phyloP scores from a whole-genome alignment of 2,797 vertebrate species.

The Neomorphus geoffroyi region DNA sequence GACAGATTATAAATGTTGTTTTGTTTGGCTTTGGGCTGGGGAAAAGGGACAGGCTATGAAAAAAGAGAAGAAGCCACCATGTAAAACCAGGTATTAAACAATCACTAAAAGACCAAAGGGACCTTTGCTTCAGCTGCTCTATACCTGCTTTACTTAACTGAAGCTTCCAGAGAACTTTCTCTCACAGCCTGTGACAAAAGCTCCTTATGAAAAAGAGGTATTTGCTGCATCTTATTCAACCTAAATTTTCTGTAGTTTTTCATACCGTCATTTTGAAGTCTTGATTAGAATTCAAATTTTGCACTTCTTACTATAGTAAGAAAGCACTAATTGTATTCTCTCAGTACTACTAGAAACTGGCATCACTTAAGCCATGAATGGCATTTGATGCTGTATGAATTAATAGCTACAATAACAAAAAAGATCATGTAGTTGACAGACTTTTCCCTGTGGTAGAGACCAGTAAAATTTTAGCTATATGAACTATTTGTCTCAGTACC shows the following conservation, averaged over 20 bases:
- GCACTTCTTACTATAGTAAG: not conserved
- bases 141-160: not conserved
- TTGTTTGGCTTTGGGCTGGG: not conserved
- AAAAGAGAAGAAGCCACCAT: not conserved
- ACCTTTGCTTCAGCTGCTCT: not conserved
- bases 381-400: constrained; percentile 10
- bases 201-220: not conserved
- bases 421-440: not conserved
- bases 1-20: not conserved
- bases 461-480: not conserved
- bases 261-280: not conserved
- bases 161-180: not conserved
- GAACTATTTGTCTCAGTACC: not conserved
- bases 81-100: not conserved
- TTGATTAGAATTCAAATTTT: not conserved
- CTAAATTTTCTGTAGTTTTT: not conserved
- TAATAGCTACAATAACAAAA: not conserved
- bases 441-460: not conserved
- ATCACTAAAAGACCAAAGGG: not conserved
- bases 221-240: not conserved
- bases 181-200: not conserved
- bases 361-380: not conserved
- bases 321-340: not conserved
- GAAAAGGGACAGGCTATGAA: not conserved
- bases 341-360: not conserved